Evolutionary conservation across 2,797 vertebrate species (phyloP).

Genomic region (Melanotaenia maccullochi): DNA sequence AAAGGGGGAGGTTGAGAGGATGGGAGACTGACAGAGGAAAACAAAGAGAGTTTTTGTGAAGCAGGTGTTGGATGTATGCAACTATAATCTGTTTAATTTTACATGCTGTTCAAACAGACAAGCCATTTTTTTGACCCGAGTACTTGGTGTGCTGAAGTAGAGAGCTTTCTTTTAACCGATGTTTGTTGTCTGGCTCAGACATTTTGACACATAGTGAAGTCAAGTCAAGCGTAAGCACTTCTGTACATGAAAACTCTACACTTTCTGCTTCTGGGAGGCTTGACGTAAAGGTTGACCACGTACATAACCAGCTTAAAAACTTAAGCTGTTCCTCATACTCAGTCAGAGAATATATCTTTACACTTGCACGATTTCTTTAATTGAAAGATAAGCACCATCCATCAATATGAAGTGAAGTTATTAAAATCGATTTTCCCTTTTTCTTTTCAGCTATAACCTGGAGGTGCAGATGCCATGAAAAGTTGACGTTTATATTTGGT

Average conservation of each 20-base stretch:
- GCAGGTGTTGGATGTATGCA: constrained; percentile 43
- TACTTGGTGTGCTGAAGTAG: constrained; percentile 32
- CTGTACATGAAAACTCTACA: constrained; percentile 21
- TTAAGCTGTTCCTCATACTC: not conserved
- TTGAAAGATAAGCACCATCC: not conserved
- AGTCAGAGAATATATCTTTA: not conserved
- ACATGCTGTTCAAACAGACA: constrained; percentile 61
- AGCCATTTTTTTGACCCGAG: constrained; percentile 57
- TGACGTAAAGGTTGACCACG: not conserved
- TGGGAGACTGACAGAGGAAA: constrained; percentile 8
- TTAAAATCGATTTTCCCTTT: constrained; percentile 14
- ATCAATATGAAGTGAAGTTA: constrained; percentile 16
- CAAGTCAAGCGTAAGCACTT: constrained; percentile 18
- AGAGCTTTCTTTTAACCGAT: constrained; percentile 26
- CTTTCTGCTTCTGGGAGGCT: constrained; percentile 2
- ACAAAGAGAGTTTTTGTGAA: constrained; percentile 45
- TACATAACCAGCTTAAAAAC: constrained; percentile 8
- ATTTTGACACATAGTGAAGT: constrained; percentile 11
- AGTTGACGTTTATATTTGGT: constrained; percentile 22
- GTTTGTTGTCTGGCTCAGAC: constrained; percentile 18
- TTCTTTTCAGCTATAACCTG: constrained; percentile 4
- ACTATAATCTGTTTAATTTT: constrained; percentile 63
- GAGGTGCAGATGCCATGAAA: not conserved
- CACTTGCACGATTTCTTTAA: constrained; percentile 18
- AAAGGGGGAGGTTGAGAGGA: constrained; percentile 27